These are phyloP conservation scores for Hypselothyrea guttata DNA, from an alignment of 2,888 invertebrate genomes.

Conservation along the genomic window DNA sequence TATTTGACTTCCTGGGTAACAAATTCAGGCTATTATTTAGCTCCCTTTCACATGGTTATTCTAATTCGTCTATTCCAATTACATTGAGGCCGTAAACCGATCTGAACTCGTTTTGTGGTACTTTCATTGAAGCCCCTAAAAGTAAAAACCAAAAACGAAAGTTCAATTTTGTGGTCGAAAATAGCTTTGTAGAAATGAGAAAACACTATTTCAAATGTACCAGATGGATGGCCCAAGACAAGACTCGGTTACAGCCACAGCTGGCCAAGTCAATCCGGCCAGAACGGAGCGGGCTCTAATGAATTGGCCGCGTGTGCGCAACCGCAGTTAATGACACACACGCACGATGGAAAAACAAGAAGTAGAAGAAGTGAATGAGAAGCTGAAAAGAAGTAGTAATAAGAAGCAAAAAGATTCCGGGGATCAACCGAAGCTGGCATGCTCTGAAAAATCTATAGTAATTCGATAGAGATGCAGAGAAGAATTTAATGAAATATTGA, in stretches of 20 bases:
- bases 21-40: conserved; percentile 29
- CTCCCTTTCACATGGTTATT: conserved; percentile 35
- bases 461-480: too few species aligned
- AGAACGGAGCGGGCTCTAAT: conserved; percentile 48
- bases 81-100: conserved; percentile 24
- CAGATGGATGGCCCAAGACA: conserved; percentile 16
- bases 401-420: conserved; percentile 10
- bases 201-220: conserved; percentile 6
- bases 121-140: conserved; percentile 56
- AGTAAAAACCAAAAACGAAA: conserved; percentile 74
- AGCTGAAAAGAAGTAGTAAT: conserved; percentile 5
- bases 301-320: conserved; percentile 65
- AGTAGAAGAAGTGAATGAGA: conserved; percentile 1
- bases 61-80: conserved; percentile 46
- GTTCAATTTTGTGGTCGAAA: conserved; percentile 54
- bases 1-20: conserved; percentile 29
- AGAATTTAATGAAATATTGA: too few species aligned
- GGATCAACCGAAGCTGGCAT: conserved; percentile 15
- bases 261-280: conserved; percentile 41
- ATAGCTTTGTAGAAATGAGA: conserved; percentile 25
- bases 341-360: conserved; percentile 41
- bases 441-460: too few species aligned
- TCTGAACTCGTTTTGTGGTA: conserved; percentile 47
- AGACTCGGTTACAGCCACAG: conserved; percentile 29
- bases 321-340: conserved; percentile 74